Evolutionary conservation across 2,888 invertebrate species (phyloP), one percentile per base, ranked within the genome.

Genomic region (Listrodromus nycthemerus): DNA sequence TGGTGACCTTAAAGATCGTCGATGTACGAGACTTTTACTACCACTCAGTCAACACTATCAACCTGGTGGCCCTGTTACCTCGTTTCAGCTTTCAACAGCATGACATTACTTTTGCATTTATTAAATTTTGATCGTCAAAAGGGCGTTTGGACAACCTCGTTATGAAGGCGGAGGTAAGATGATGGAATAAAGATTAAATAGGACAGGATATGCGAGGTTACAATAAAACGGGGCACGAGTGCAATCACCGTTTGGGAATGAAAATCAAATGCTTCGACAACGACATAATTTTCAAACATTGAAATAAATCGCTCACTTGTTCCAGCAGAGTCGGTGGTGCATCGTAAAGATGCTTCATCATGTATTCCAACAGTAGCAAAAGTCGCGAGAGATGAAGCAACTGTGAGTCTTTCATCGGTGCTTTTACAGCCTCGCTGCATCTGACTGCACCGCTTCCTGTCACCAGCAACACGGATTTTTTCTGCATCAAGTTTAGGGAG

Each of bases 261-360:
- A 50, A 48, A 75, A 78, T 84, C 65, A 73, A 86, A 87, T 87
- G 87, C 86, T 50, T 78, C 4, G 8, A 2, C 16, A 65, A 8
- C 41, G 37, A 37, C 10, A 4, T 16, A 45, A 45, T 3, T 16
- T 66, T 48, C 33, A 5, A 10, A 19, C 73, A 74, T 48, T 6
- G 13, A 13, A 65, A 21, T 24, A 10, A 50, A 58, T 24, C 45
- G 13, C 89, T 89, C 87, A 98, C 97, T 95, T 98, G 98, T 93
- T 98, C 97, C 55, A 98, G 94, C 74, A 98, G 94, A 21, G 96
- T 96, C 24, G 97, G 96, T 0, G 98, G 98, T 0, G 98, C 98
- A 91, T 98, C 98, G 91, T 99, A 99, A 52, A 99, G 95, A 94
- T 98, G 98, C 91, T 98, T 97, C 96, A 99, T 97, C 86, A 99